phyloP scores from a whole-genome alignment of 2,797 vertebrate species.

The Cossypha heuglini region DNA sequence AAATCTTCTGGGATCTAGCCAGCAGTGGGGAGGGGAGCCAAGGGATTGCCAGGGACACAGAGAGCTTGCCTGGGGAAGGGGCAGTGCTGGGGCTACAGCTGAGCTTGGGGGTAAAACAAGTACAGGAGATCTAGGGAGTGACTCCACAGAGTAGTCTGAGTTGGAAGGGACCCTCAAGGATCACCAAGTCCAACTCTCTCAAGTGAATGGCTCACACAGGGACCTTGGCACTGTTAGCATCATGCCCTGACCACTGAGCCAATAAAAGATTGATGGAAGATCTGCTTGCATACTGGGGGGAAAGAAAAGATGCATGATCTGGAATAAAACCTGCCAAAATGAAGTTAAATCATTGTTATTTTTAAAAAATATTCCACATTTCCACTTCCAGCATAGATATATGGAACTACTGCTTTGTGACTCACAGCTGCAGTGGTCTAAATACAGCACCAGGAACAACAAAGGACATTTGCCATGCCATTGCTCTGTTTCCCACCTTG shows the following conservation, averaged over 20 bases:
- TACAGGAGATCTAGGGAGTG: neutral
- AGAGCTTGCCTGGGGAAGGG: accelerated
- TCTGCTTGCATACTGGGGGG: neutral
- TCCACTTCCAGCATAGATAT: neutral
- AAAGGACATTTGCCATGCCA: neutral
- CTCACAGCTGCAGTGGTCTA: neutral
- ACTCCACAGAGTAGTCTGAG: neutral
- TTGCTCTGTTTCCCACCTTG: neutral
- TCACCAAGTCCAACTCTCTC: neutral
- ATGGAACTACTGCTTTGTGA: neutral
- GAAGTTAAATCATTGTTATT: neutral
- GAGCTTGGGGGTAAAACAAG: neutral
- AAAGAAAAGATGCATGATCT: neutral
- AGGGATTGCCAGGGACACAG: accelerated
- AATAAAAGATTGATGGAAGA: neutral
- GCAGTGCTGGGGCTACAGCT: neutral
- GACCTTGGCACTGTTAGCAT: neutral
- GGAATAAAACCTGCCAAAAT: neutral
- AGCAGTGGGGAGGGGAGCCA: accelerated
- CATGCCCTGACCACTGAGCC: neutral
- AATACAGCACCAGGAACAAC: neutral
- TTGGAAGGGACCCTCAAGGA: neutral
- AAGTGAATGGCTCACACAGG: too few species aligned
- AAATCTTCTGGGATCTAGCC: neutral
- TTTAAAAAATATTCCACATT: neutral